Evolutionary conservation across 2,113 vertebrate genomes (phyloP).

Genomic region (Microcebus jonahi): DNA sequence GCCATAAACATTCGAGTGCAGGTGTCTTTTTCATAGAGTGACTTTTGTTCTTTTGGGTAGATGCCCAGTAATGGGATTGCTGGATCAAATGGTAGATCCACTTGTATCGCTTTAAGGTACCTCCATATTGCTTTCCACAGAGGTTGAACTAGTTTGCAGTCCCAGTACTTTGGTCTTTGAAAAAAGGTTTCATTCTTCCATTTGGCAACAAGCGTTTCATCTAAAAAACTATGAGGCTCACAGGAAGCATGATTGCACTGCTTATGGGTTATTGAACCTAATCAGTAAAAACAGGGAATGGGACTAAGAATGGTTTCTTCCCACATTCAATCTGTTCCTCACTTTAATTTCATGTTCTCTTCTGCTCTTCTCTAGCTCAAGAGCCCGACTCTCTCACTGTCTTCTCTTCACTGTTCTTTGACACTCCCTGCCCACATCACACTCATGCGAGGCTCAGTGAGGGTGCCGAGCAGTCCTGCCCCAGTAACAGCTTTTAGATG

Average conservation of each 20-base stretch:
- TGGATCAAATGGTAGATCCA: too few relatives aligned
- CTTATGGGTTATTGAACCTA: slow-evolving; percentile 63
- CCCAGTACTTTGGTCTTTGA: not conserved
- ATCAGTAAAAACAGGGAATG: slow-evolving; percentile 44
- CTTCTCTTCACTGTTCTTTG: not conserved
- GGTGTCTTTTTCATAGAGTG: too few relatives aligned
- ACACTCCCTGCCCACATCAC: not conserved
- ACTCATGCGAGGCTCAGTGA: not conserved
- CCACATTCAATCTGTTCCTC: not conserved
- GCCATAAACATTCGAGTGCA: too few relatives aligned
- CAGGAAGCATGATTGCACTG: slow-evolving; percentile 24
- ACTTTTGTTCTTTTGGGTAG: too few relatives aligned
- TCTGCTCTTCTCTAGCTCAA: not conserved
- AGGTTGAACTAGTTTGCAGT: too few relatives aligned
- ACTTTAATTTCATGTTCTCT: not conserved
- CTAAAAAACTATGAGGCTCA: slow-evolving; percentile 69
- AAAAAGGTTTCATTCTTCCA: slow-evolving; percentile 67
- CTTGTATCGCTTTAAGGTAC: too few relatives aligned
- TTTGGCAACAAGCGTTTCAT: slow-evolving; percentile 69
- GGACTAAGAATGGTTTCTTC: not conserved
- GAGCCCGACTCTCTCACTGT: not conserved
- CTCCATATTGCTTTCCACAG: too few relatives aligned
- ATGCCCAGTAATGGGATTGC: too few relatives aligned
- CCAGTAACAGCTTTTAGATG: not conserved
- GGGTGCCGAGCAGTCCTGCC: not conserved